Evolutionary conservation across 2,888 invertebrate species (phyloP).

Genomic region (Helleia helle): DNA sequence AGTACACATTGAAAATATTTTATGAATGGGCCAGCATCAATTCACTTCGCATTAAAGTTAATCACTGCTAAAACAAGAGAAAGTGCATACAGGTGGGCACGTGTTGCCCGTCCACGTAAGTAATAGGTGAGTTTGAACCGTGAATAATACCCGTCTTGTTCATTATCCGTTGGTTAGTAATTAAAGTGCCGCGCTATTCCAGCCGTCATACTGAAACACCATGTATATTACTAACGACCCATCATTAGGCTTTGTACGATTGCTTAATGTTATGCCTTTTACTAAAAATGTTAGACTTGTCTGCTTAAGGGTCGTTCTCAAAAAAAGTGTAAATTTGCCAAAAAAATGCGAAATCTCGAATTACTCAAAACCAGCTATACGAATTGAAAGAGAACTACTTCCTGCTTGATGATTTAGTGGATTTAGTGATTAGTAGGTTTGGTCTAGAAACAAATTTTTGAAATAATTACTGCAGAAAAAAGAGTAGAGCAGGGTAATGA

Average conservation of each 20-base stretch:
- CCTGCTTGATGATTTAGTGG: too few species aligned
- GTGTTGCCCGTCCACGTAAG: constrained; percentile 53
- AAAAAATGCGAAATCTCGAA: too few species aligned
- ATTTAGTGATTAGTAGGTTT: too few species aligned
- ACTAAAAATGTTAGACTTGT: background rate
- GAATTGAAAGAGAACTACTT: too few species aligned
- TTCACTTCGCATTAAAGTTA: constrained; percentile 6
- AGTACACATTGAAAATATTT: too few species aligned
- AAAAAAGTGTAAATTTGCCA: too few species aligned
- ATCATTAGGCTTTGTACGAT: background rate
- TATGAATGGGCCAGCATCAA: too few species aligned
- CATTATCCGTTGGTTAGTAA: constrained; percentile 45
- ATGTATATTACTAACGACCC: constrained; percentile 7
- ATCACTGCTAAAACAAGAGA: constrained; percentile 19
- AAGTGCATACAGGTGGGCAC: constrained; percentile 26
- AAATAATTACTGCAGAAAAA: too few species aligned
- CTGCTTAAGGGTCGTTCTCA: too few species aligned
- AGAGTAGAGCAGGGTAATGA: too few species aligned
- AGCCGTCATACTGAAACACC: constrained; percentile 18
- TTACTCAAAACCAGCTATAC: too few species aligned
- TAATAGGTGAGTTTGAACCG: constrained; percentile 50
- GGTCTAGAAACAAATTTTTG: too few species aligned
- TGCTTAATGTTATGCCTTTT: constrained; percentile 2
- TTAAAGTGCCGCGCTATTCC: constrained; percentile 39
- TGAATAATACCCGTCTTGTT: constrained; percentile 54